Conservation (phyloP, 2,888 invertebrate species). For the Strigamia maritima region DNA sequence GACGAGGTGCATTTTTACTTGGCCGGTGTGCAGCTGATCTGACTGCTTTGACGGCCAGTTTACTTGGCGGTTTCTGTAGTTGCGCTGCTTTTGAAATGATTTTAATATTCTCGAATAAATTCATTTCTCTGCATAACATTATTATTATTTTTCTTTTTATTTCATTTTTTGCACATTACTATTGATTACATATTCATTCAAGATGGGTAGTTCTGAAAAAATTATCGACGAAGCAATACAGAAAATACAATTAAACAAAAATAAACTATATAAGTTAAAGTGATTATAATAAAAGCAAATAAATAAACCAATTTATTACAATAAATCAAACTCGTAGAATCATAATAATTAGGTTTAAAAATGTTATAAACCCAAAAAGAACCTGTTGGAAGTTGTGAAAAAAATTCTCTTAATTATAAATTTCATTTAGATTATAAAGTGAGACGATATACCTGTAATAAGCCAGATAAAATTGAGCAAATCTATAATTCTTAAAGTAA, state of each 20-base stretch:
- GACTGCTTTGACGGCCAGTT: too few species aligned
- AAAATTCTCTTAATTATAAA: too few species aligned
- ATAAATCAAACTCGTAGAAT: not conserved
- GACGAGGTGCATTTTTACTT: too few species aligned
- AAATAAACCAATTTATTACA: not conserved
- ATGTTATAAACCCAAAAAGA: constrained; percentile 15
- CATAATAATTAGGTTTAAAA: not conserved
- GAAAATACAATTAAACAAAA: not conserved
- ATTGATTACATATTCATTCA: too few species aligned
- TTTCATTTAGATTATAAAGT: not conserved
- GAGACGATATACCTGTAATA: not conserved
- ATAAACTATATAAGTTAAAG: not conserved
- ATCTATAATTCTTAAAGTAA: not conserved
- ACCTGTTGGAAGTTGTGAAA: not conserved
- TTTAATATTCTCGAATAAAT: too few species aligned
- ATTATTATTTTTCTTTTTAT: too few species aligned
- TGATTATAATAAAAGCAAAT: not conserved
- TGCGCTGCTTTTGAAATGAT: too few species aligned
- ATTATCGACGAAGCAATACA: not conserved
- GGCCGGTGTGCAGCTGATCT: too few species aligned
- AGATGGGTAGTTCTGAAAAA: too few species aligned
- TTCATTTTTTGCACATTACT: too few species aligned
- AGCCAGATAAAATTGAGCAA: not conserved
- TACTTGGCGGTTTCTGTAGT: too few species aligned
- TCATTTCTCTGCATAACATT: too few species aligned